These are phyloP conservation scores for Agrypnia vestita DNA, from an alignment of 1,140 invertebrate species.

Conservation along the genomic window DNA sequence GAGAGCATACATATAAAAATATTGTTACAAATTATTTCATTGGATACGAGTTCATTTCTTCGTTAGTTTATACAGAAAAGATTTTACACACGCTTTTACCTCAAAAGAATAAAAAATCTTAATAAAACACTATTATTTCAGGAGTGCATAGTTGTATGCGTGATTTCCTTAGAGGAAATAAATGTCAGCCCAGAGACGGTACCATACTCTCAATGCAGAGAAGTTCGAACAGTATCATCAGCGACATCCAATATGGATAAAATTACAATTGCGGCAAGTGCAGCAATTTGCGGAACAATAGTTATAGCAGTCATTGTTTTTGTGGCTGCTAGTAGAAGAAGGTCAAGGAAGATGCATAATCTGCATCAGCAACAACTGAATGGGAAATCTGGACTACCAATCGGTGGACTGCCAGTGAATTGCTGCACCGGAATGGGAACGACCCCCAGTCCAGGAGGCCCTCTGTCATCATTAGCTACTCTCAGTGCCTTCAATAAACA, in stretches of 20 bases:
- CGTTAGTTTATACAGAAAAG: no score
- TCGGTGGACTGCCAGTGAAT: conserved; percentile 80
- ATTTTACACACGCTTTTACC: no score
- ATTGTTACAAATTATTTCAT: no score
- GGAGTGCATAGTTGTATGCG: conserved; percentile 94
- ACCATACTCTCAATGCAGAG: conserved; percentile 89
- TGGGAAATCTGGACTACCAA: conserved; percentile 77
- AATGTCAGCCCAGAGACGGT: conserved; percentile 89
- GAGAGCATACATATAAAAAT: no score
- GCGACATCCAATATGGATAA: conserved; percentile 93
- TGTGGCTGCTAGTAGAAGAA: conserved; percentile 85
- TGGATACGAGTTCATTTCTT: no score
- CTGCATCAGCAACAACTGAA: conserved; percentile 79
- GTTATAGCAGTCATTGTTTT: conserved; percentile 91
- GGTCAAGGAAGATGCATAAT: conserved; percentile 83
- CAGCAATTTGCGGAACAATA: conserved; percentile 94
- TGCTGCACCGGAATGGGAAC: conserved; percentile 82
- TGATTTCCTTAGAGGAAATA: conserved; percentile 90
- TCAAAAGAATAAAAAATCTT: no score
- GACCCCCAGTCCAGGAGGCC: conserved; percentile 83
- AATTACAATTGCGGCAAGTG: conserved; percentile 93
- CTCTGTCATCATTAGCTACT: conserved; percentile 87
- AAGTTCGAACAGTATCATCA: conserved; percentile 87
- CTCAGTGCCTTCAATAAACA: conserved; percentile 86
- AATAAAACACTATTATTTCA: conserved; percentile 68